Evolutionary conservation across 2,797 vertebrate genomes (phyloP), one percentile per base, ranked within the genome.

Genomic region (Pipistrellus nathusii): DNA sequence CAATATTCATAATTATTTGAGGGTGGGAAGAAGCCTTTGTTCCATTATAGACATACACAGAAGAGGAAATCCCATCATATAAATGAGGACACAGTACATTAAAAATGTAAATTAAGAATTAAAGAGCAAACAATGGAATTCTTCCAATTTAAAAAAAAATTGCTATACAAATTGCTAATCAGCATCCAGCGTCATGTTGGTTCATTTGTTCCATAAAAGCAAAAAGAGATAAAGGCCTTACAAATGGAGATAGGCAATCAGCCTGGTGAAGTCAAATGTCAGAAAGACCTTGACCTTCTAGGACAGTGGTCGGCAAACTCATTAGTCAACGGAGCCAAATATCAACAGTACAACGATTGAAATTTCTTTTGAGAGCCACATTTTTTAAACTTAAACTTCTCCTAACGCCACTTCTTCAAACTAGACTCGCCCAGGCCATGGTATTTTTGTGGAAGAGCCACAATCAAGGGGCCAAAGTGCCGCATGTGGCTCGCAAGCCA

Each of bases 71-170:
- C 91, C 89, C 95, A 82, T 95, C 96, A 95, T 96, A 96, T 66
- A 96, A 98, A 97, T 97, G 95, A 98, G 97, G 97, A 97, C 96
- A 97, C 96, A 98, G 96, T 88, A 97, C 95, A 97, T 97, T 98
- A 97, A 98, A 98, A 98, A 98, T 97, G 98, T 97, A 98, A 98
- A 98, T 98, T 98, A 98, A 97, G 97, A 98, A 97, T 96, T 97
- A 98, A 98, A 97, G 91, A 97, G 95, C 96, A 98, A 98, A 98
- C 97, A 98, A 96, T 97, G 97, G 97, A 98, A 82, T 96, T 93
- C 87, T 96, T 97, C 96, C 96, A 97, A 91, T 96, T 96, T 57
- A 0, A 21, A 85, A 64, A 64, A 94, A 64, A 94, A 94, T 94
- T 94, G 77, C 94, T 93, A 85, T 97, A 97, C 95, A 98, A 98